Conservation (phyloP, 2,888 invertebrate genomes). For the Lysandra coridon region DNA sequence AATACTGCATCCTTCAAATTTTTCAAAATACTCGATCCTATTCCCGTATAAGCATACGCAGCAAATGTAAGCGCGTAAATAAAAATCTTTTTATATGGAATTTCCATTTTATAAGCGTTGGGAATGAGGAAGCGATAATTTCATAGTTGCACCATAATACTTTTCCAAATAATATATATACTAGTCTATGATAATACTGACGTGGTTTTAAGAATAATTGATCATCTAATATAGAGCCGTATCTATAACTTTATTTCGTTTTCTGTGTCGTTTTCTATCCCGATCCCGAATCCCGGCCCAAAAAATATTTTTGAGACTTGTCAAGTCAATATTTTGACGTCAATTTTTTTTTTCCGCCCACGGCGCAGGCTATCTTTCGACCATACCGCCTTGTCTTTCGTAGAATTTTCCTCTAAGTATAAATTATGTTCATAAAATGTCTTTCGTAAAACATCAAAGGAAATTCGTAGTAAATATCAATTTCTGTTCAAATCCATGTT, state of each 20-base stretch:
- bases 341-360: no score
- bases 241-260: neutral
- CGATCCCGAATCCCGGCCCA: neutral
- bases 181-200: constrained; percentile 40
- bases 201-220: constrained; percentile 34
- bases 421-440: no score
- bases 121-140: neutral
- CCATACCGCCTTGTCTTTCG: no score
- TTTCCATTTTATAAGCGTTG: constrained; percentile 79
- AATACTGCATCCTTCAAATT: constrained; percentile 90
- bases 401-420: no score
- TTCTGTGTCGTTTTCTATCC: no score
- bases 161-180: no score
- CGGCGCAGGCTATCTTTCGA: no score
- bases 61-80: constrained; percentile 88
- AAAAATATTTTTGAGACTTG: neutral
- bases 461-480: no score
- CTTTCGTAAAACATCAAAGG: no score
- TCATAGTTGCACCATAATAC: constrained; percentile 28
- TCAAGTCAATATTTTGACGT: no score
- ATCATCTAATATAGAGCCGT: neutral
- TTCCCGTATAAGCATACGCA: constrained; percentile 90
- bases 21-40: constrained; percentile 86
- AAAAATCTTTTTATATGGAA: constrained; percentile 87
- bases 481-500: no score